Evolutionary conservation across 2,797 vertebrate species (phyloP).

Genomic region (Sus cebifrons): DNA sequence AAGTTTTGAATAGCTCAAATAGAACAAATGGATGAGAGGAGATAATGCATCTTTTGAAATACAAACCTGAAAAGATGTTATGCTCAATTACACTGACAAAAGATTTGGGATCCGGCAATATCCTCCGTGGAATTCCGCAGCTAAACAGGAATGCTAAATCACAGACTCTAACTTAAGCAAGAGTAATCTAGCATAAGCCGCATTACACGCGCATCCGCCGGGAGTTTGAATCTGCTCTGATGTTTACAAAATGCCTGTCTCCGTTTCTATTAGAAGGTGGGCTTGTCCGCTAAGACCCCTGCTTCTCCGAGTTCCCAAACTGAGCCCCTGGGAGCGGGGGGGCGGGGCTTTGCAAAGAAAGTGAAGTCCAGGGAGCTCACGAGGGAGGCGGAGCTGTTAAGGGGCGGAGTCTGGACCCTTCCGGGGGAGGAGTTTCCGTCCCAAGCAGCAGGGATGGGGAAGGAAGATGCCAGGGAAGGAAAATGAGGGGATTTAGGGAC

Average conservation of each 20-base stretch:
- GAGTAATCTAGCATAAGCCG: slow-evolving; percentile 86
- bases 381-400: background rate
- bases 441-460: background rate
- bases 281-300: background rate
- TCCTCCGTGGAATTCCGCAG: slow-evolving; percentile 88
- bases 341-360: background rate
- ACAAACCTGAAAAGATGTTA: slow-evolving; percentile 90
- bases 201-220: slow-evolving; percentile 49
- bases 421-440: background rate
- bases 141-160: slow-evolving; percentile 90
- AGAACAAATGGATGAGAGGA: slow-evolving; percentile 88
- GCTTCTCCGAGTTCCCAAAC: background rate
- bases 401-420: background rate
- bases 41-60: slow-evolving; percentile 90
- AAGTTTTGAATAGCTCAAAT: slow-evolving; percentile 87
- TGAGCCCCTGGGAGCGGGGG: background rate
- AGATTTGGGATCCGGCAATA: slow-evolving; percentile 90
- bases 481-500: background rate
- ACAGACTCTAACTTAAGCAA: slow-evolving; percentile 88
- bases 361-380: background rate
- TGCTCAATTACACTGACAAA: slow-evolving; percentile 91
- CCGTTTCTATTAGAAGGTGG: background rate
- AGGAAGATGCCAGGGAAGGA: background rate
- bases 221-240: slow-evolving; percentile 72
- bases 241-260: slow-evolving; percentile 78